Evolutionary conservation across 2,113 vertebrate genomes (phyloP).

Genomic region (Australoheros scitulus): DNA sequence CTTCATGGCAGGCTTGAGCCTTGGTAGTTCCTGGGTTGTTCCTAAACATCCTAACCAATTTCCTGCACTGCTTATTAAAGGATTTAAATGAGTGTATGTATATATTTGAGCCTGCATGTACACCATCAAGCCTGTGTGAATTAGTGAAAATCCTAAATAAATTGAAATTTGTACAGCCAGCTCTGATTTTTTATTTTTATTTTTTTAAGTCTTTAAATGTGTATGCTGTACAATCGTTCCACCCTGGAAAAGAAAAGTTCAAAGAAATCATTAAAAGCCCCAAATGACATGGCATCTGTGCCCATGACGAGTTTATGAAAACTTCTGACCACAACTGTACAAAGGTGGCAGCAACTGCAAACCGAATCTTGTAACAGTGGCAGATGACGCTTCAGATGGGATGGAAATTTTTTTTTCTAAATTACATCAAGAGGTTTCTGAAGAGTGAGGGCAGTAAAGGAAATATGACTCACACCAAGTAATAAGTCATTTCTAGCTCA

Average conservation of each 20-base stretch:
- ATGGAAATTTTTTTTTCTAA: rapidly evolving
- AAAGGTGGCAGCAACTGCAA: not conserved
- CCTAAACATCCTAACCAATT: not conserved
- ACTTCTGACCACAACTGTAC: not conserved
- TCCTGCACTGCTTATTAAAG: rapidly evolving
- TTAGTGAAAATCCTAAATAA: rapidly evolving
- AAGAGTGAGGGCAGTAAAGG: not conserved
- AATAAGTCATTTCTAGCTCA: not conserved
- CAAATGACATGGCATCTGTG: not conserved
- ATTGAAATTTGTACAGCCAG: not conserved
- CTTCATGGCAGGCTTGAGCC: too few relatives aligned
- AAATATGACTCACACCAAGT: constrained; percentile 42
- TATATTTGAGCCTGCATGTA: not conserved
- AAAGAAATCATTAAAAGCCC: not conserved
- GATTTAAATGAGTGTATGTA: not conserved
- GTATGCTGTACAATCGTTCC: not conserved
- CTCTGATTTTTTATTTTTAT: not conserved
- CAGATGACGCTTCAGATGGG: not conserved
- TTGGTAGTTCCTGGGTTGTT: not conserved
- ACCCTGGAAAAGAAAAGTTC: not conserved
- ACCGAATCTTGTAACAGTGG: not conserved
- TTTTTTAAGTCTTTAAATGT: not conserved
- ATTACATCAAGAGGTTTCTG: not conserved
- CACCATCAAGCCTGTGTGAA: too few relatives aligned
- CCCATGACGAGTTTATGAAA: not conserved